Evolutionary conservation across 2,113 vertebrate genomes (phyloP).

Genomic region (Choloepus hoffmanni): DNA sequence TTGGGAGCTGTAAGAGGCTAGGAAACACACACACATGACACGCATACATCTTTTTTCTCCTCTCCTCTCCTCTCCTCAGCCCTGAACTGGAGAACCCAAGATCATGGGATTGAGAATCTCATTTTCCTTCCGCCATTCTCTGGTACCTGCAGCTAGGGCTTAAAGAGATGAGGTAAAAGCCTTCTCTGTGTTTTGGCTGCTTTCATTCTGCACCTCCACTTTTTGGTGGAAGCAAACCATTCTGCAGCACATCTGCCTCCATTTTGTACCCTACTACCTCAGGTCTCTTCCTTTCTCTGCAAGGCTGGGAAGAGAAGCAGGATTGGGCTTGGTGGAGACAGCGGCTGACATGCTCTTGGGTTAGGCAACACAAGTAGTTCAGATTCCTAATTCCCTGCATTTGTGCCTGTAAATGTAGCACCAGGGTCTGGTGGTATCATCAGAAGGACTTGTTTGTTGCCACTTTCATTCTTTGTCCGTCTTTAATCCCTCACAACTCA

Average conservation of each 20-base stretch:
- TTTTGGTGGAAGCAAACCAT: neutral
- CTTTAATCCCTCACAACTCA: neutral
- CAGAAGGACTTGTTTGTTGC: neutral
- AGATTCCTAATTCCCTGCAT: neutral
- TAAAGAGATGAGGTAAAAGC: neutral
- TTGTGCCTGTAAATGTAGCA: neutral
- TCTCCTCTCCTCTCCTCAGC: neutral
- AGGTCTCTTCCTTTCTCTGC: neutral
- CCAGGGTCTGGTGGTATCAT: no score
- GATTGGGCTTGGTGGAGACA: neutral
- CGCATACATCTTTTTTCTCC: neutral
- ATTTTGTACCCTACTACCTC: neutral
- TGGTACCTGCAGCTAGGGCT: neutral
- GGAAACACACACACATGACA: neutral
- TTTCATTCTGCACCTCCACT: neutral
- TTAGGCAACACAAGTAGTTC: neutral
- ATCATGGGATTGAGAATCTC: accelerated
- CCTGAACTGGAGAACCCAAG: neutral
- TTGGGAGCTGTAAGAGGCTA: neutral
- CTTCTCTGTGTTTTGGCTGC: neutral
- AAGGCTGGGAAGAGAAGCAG: neutral
- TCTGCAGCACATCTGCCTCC: neutral
- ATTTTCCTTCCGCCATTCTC: neutral
- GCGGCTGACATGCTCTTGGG: neutral
- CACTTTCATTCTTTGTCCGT: neutral